phyloP scores from a whole-genome alignment of 2,113 vertebrate genomes.

The Ursus arctos region DNA sequence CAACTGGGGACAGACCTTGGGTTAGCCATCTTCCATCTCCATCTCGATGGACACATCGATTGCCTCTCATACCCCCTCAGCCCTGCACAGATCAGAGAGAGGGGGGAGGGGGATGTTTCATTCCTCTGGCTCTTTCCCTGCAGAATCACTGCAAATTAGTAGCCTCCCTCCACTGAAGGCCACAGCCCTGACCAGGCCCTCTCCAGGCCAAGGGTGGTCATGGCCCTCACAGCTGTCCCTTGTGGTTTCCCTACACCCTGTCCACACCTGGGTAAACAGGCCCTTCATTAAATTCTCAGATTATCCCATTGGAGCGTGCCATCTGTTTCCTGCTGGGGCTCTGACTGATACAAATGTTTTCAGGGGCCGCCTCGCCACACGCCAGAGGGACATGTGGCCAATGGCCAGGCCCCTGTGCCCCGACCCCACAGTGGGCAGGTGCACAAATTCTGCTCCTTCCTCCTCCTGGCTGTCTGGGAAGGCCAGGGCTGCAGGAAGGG shows the following conservation, averaged over 20 bases:
- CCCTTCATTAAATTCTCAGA: background rate
- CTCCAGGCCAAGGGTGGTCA: background rate
- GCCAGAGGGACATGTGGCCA: conserved; percentile 7
- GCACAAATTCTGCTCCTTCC: background rate
- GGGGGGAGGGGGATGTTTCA: background rate
- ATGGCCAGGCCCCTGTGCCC: conserved; percentile 26
- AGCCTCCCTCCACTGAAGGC: background rate
- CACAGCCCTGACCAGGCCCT: background rate
- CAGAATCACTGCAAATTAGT: background rate
- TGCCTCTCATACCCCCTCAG: too few relatives aligned
- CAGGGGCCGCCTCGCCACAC: conserved; percentile 27
- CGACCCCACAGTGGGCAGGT: background rate
- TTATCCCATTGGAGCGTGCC: conserved; percentile 6
- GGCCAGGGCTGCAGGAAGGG: conserved; percentile 56
- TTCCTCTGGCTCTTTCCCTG: background rate
- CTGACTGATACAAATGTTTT: background rate
- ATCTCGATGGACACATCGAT: rapidly evolving
- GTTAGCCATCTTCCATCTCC: background rate
- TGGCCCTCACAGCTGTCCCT: background rate
- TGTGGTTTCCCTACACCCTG: background rate
- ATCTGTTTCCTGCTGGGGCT: conserved; percentile 69
- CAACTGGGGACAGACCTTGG: background rate
- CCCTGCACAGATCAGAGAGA: background rate
- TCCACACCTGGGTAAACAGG: conserved; percentile 49
- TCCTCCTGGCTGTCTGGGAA: background rate